phyloP scores from a whole-genome alignment of 1,140 invertebrate genomes.

The Scaptomyza hsui region DNA sequence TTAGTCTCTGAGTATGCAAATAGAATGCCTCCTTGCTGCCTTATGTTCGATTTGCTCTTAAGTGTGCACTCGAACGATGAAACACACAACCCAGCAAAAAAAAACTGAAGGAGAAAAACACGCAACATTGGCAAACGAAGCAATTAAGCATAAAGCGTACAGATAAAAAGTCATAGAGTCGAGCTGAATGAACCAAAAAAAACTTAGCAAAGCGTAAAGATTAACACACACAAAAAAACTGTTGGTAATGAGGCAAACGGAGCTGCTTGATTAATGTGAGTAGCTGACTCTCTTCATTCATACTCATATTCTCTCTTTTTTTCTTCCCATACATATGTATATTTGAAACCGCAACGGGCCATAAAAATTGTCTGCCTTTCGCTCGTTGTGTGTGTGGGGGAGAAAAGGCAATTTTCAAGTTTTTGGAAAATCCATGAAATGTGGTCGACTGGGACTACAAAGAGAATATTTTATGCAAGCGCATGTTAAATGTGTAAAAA shows the following conservation, averaged over 20 bases:
- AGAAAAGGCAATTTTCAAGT: slow-evolving; percentile 55
- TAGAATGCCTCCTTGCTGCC: slow-evolving; percentile 12
- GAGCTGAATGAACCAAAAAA: slow-evolving; percentile 34
- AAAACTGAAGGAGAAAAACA: slow-evolving; percentile 7
- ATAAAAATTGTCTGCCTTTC: slow-evolving; percentile 45
- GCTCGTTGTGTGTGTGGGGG: not conserved
- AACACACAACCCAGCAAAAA: slow-evolving; percentile 2
- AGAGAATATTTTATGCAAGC: slow-evolving; percentile 58
- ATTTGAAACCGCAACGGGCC: slow-evolving; percentile 36
- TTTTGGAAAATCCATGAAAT: slow-evolving; percentile 63
- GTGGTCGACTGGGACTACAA: slow-evolving; percentile 54
- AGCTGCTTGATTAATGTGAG: slow-evolving; percentile 47
- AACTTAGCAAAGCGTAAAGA: slow-evolving; percentile 10
- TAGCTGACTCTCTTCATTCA: no score
- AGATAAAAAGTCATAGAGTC: slow-evolving; percentile 58
- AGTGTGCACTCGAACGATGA: slow-evolving; percentile 31
- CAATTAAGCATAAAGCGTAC: slow-evolving; percentile 60
- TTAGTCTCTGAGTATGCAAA: slow-evolving; percentile 31
- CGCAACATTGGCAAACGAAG: slow-evolving; percentile 47
- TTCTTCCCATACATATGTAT: not conserved
- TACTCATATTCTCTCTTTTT: not conserved
- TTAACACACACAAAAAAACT: slow-evolving; percentile 4
- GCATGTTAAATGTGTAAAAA: slow-evolving; percentile 59
- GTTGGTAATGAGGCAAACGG: slow-evolving; percentile 49
- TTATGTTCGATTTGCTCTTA: slow-evolving; percentile 54